Conservation (phyloP, 1,140 invertebrate species). For the Drosophila malerkotliana region DNA sequence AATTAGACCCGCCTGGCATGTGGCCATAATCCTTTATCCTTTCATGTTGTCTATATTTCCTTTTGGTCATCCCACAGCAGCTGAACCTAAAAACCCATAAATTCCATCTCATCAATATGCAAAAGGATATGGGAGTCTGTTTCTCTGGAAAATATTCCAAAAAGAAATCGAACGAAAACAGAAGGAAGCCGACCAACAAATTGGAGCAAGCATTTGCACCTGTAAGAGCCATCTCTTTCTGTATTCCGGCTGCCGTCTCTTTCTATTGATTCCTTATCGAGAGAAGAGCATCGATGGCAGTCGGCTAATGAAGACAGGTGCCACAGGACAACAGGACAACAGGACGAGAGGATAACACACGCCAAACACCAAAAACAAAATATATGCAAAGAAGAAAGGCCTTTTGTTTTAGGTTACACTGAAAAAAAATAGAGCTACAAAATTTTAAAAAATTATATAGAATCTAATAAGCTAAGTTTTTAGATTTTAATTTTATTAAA, state of each 20-base stretch:
- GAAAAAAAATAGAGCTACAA: too few species aligned
- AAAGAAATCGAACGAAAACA: constrained; percentile 4
- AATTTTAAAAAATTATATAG: too few species aligned
- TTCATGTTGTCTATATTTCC: constrained; percentile 1
- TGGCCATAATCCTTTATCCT: constrained; percentile 28
- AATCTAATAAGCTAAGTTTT: not conserved
- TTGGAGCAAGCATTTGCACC: constrained; percentile 64
- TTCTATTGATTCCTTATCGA: constrained; percentile 68
- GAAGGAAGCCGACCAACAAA: constrained; percentile 22
- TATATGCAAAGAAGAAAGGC: not conserved
- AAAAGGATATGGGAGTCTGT: constrained; percentile 17
- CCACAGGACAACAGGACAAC: constrained; percentile 12
- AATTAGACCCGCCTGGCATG: constrained; percentile 21
- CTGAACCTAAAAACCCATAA: constrained; percentile 17
- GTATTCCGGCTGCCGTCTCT: not conserved
- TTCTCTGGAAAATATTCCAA: not conserved
- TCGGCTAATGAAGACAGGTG: constrained; percentile 76
- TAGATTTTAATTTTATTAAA: too few species aligned
- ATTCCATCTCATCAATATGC: constrained; percentile 48
- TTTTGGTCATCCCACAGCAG: constrained; percentile 3
- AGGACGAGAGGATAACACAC: constrained; percentile 4
- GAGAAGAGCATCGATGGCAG: constrained; percentile 21
- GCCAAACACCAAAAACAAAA: not conserved
- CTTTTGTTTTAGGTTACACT: not conserved
- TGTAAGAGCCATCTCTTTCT: constrained; percentile 36